Percentiles rank a stretch among this genome's conserved stretches.
Evolutionary conservation across 2,888 invertebrate species (phyloP).

Genomic region (Sussaba pulchella): DNA sequence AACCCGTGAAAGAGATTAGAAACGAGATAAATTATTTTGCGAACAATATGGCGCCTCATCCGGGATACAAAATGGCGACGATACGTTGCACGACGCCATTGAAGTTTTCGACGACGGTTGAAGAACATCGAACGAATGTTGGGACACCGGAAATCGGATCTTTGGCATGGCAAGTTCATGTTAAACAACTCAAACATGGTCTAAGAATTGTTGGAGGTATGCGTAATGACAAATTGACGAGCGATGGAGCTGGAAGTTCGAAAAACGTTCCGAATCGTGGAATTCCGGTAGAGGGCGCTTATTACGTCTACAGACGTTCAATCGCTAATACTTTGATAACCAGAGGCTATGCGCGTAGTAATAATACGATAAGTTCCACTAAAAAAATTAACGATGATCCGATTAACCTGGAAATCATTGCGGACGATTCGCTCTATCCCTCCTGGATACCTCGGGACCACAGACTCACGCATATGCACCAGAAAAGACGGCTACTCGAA

Average conservation of each 20-base stretch:
- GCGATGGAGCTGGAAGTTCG: slow-evolving; percentile 17
- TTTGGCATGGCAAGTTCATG: slow-evolving; percentile 82
- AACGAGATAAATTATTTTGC: slow-evolving; percentile 78
- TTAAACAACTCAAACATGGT: slow-evolving; percentile 79
- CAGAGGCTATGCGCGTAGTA: slow-evolving; percentile 76
- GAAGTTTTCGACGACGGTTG: slow-evolving; percentile 15
- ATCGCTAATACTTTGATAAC: slow-evolving; percentile 84
- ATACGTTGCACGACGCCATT: slow-evolving; percentile 83
- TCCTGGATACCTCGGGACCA: slow-evolving; percentile 81
- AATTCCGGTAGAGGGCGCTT: slow-evolving; percentile 13
- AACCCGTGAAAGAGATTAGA: slow-evolving; percentile 80
- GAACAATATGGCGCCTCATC: slow-evolving; percentile 83
- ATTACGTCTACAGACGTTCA: slow-evolving; percentile 65
- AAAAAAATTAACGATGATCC: slow-evolving; percentile 72
- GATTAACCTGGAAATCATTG: slow-evolving; percentile 76
- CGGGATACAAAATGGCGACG: slow-evolving; percentile 84
- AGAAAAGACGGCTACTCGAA: slow-evolving; percentile 81
- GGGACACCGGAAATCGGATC: slow-evolving; percentile 39
- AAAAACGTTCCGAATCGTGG: background rate
- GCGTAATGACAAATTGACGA: slow-evolving; percentile 39
- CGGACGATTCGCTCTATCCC: slow-evolving; percentile 80
- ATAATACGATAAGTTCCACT: slow-evolving; percentile 14
- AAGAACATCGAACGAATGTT: background rate
- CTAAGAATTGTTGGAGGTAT: slow-evolving; percentile 70
- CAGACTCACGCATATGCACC: slow-evolving; percentile 81